These are phyloP conservation scores for Antedon mediterranea DNA, from an alignment of 53 echinoderm and acorn worm species.

Conservation along the genomic window DNA sequence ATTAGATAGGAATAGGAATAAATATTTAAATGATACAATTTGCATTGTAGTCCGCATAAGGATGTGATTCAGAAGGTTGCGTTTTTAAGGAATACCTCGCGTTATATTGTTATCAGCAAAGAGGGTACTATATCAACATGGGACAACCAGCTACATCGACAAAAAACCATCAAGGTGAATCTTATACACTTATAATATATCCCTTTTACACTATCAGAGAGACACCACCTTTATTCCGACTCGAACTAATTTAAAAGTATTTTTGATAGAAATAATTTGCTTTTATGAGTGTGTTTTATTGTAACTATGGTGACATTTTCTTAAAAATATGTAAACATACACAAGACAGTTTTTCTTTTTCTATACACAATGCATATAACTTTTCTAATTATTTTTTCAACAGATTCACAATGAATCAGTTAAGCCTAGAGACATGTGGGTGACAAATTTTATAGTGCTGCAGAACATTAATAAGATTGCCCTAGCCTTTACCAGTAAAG, in stretches of 20 bases:
- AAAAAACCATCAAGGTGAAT: constrained; percentile 70
- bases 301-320: too few relatives aligned
- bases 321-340: too few relatives aligned
- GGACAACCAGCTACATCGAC: constrained; percentile 57
- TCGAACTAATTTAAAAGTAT: too few relatives aligned
- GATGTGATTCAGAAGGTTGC: constrained; percentile 71
- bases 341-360: too few relatives aligned
- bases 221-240: too few relatives aligned
- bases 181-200: background rate
- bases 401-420: constrained; percentile 87
- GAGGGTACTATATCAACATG: constrained; percentile 91
- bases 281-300: too few relatives aligned
- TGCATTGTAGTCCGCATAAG: constrained; percentile 52
- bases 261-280: too few relatives aligned
- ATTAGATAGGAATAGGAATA: too few relatives aligned
- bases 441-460: constrained; percentile 82
- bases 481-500: constrained; percentile 92
- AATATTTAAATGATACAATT: background rate
- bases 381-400: too few relatives aligned
- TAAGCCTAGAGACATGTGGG: constrained; percentile 95
- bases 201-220: too few relatives aligned
- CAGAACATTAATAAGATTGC: constrained; percentile 98
- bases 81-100: constrained; percentile 70
- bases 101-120: constrained; percentile 83
- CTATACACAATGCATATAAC: too few relatives aligned